Evolutionary conservation across 1,140 invertebrate species (phyloP).

Genomic region (Bombus affinis): DNA sequence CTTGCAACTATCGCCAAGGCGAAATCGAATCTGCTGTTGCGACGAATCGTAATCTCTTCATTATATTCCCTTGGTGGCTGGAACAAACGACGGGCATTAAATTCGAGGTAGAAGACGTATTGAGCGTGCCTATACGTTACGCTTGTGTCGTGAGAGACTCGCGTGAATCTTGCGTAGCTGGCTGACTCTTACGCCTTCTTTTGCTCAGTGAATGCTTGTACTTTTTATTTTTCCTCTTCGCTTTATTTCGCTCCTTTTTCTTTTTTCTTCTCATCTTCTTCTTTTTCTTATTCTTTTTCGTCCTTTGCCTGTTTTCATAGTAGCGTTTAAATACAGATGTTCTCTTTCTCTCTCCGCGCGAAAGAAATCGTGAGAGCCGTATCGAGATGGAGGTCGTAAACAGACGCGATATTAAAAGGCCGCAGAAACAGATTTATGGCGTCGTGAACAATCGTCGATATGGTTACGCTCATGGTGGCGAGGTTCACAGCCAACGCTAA

Average conservation of each 20-base stretch:
- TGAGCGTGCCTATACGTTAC: background rate
- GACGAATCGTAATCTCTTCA: background rate
- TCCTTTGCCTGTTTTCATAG: too few relatives aligned
- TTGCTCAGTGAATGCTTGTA: too few relatives aligned
- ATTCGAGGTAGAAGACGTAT: background rate
- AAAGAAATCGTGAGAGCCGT: constrained; percentile 37
- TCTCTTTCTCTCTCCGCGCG: background rate
- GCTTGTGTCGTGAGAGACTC: background rate
- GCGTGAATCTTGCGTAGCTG: constrained; percentile 2
- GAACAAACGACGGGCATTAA: background rate
- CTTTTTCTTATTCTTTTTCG: background rate
- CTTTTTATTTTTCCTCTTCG: background rate
- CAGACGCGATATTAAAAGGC: constrained; percentile 42
- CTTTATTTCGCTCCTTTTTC: background rate
- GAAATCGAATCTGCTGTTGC: background rate
- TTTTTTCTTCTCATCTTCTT: background rate
- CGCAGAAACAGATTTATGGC: constrained; percentile 51
- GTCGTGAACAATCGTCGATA: constrained; percentile 44
- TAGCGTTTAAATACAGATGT: background rate
- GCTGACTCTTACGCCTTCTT: too few relatives aligned
- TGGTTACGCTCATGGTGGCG: background rate
- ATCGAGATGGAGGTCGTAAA: constrained; percentile 37
- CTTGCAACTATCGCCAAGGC: background rate
- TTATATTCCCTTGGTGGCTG: background rate
- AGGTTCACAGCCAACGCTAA: too few relatives aligned